Percentiles rank a stretch among this genome's conserved stretches.
Conservation (phyloP, 1,140 invertebrate species). For the Saccostrea echinata region DNA sequence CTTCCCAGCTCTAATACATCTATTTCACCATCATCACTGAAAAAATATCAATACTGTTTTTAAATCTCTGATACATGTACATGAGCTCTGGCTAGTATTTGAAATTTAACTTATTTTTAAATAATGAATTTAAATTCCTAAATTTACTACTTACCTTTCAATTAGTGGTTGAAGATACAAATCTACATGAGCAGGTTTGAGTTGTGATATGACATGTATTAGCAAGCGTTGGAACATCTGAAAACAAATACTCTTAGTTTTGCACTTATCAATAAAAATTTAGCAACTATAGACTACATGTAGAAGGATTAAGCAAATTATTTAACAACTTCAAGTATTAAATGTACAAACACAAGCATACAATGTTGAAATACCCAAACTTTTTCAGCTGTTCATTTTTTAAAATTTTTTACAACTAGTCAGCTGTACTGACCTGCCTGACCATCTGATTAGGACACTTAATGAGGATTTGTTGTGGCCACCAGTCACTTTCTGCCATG, state of each 20-base stretch:
- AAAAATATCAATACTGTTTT: conserved; percentile 34
- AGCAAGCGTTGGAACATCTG: conserved; percentile 89
- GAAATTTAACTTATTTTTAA: too few relatives aligned
- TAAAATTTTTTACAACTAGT: too few relatives aligned
- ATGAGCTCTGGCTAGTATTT: too few relatives aligned
- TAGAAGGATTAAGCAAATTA: too few relatives aligned
- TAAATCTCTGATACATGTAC: too few relatives aligned
- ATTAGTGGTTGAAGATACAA: conserved; percentile 87
- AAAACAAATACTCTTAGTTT: conserved; percentile 54
- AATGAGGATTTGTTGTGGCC: conserved; percentile 96
- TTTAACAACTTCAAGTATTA: too few relatives aligned
- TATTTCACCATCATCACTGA: conserved; percentile 82
- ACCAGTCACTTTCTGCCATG: conserved; percentile 95
- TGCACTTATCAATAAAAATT: too few relatives aligned
- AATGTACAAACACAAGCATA: too few relatives aligned
- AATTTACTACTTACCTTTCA: conserved; percentile 79
- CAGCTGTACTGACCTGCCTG: conserved; percentile 85
- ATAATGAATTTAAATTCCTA: too few relatives aligned
- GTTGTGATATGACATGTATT: conserved; percentile 94
- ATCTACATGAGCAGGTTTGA: conserved; percentile 86
- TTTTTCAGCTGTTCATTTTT: too few relatives aligned
- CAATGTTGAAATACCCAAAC: too few relatives aligned
- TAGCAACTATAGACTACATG: too few relatives aligned
- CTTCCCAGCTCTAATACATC: conserved; percentile 86
- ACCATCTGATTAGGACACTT: conserved; percentile 98